Percentiles rank a stretch among this genome's conserved stretches.
phyloP scores from a whole-genome alignment of 2,888 invertebrate species.

The Perizoma affinitatum region DNA sequence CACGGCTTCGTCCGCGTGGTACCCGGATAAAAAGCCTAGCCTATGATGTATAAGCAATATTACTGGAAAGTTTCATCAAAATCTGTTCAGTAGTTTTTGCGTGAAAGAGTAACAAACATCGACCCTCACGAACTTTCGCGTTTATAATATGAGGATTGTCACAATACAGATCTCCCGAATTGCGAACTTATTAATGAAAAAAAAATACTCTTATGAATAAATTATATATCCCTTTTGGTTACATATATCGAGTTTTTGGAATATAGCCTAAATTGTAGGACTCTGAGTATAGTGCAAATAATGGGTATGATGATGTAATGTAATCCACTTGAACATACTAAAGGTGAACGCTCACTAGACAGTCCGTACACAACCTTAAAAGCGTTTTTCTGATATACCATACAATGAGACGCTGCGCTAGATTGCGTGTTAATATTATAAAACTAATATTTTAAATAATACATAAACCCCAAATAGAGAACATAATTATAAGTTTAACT shows the following conservation, averaged over 20 bases:
- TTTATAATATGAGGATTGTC: too few relatives aligned
- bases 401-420: background rate
- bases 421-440: background rate
- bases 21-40: too few relatives aligned
- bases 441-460: background rate
- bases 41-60: too few relatives aligned
- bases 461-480: too few relatives aligned
- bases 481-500: too few relatives aligned
- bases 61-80: too few relatives aligned
- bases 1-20: too few relatives aligned
- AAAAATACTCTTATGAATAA: conserved; percentile 21
- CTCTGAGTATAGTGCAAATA: conserved; percentile 35
- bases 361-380: background rate
- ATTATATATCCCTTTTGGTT: conserved; percentile 12
- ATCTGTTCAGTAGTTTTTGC: too few relatives aligned
- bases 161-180: background rate
- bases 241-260: conserved; percentile 9
- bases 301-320: conserved; percentile 30
- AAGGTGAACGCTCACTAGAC: conserved; percentile 17
- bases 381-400: background rate
- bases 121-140: too few relatives aligned
- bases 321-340: conserved; percentile 24
- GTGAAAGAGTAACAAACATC: too few relatives aligned
- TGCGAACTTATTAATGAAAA: background rate
- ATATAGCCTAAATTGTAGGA: conserved; percentile 23